Evolutionary conservation across 2,797 vertebrate species (phyloP), one percentile per base, ranked within the genome.

Genomic region (Acrossocheilus wenchowensis): DNA sequence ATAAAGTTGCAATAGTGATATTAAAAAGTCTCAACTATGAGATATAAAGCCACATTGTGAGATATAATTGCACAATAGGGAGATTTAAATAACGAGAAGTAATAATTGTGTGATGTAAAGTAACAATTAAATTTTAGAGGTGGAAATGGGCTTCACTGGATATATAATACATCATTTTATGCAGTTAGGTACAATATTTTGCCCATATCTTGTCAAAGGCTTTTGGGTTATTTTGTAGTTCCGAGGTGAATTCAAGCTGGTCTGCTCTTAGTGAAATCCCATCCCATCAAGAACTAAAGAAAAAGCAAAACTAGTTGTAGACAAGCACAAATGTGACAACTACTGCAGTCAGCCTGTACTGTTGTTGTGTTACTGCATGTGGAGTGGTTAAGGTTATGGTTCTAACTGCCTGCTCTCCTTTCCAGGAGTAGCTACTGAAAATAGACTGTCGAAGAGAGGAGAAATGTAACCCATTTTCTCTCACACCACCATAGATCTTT

Each of bases 381-480:
- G 30, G 78, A 21, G 57, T 75, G 78, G 57, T 81, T 86, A 75
- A 81, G 85, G 85, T 81, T 86, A 86, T 54, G 57, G 78, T 81
- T 78, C 85, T 81, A 81, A 81, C 78, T 81, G 78, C 85, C 34
- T 86, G 85, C 71, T 86, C 85, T 86, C 85, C 85, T 86, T 81
- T 86, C 45, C 71, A 86, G 45, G 85, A 86, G 85, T 86, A 75
- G 85, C 79, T 86, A 81, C 85, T 77, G 71, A 81, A 88, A 85
- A 85, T 82, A 85, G 86, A 88, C 77, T 86, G 86, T 81, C 17
- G 77, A 83, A 84, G 85, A 88, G 87, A 87, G 86, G 82, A 68
- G 64, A 86, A 90, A 73, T 45, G 36, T 87, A 90, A 87, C 87
- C 87, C 88, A 88, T 87, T 90, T 90, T 88, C 74, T 71, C 60